Conservation (phyloP, 2,113 vertebrate genomes). For the Apteryx mantelli region DNA sequence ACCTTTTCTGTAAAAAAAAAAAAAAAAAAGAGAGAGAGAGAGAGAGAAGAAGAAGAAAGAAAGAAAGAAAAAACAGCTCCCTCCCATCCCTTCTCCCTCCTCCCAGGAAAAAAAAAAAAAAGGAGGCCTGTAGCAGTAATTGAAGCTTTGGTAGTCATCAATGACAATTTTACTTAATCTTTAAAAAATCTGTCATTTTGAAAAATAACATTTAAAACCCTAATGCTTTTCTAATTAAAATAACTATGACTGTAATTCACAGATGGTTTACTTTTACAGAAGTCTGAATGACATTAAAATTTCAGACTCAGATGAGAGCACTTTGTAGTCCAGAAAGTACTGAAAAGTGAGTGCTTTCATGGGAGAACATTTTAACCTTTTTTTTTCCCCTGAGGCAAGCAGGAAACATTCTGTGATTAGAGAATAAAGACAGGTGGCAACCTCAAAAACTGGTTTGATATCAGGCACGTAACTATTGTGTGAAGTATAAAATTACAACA, state of each 20-base stretch:
- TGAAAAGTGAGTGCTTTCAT: background rate
- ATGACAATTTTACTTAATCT: constrained; percentile 65
- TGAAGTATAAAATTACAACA: background rate
- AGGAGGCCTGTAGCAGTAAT: background rate
- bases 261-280: constrained; percentile 69
- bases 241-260: constrained; percentile 67
- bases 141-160: constrained; percentile 70
- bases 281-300: constrained; percentile 69
- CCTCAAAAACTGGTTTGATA: constrained; percentile 8
- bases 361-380: constrained; percentile 8
- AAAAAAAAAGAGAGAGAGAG: rapidly evolving
- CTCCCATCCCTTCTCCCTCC: background rate
- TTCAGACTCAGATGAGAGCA: constrained; percentile 42
- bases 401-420: constrained; percentile 6
- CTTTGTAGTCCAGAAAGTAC: constrained; percentile 30
- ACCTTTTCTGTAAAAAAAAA: background rate
- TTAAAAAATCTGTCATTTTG: constrained; percentile 70
- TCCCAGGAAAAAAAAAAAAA: background rate
- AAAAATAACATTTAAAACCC: constrained; percentile 52
- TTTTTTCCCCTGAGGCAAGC: background rate
- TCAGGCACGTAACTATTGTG: background rate
- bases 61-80: background rate
- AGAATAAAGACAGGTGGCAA: background rate
- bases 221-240: constrained; percentile 73
- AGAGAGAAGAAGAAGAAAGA: background rate